Conservation (phyloP, 2,113 vertebrate genomes). For the Sterrhoptilus dennistouni region DNA sequence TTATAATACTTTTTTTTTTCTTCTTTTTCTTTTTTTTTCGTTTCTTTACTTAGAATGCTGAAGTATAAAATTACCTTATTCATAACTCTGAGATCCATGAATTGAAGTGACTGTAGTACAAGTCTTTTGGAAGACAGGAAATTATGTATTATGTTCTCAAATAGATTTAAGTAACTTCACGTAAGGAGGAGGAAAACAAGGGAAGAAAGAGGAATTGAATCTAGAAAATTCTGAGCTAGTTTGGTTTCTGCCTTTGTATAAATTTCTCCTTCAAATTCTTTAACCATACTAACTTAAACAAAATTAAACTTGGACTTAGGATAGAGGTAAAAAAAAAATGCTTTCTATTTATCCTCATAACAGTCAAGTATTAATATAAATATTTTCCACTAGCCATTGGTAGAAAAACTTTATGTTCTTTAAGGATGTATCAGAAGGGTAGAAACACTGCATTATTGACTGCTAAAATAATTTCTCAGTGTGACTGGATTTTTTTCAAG, state of each 20-base stretch:
- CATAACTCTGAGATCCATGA: not conserved
- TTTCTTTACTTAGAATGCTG: not conserved
- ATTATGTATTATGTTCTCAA: not conserved
- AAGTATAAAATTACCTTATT: not conserved
- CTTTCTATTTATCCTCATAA: not conserved
- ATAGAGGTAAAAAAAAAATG: not conserved
- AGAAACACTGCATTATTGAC: not conserved
- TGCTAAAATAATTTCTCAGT: not conserved
- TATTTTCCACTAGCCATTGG: not conserved
- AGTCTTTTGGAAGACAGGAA: not conserved
- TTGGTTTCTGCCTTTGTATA: not conserved
- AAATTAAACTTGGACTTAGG: not conserved
- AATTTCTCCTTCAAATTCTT: not conserved
- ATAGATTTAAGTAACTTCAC: not conserved
- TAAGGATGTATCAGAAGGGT: not conserved
- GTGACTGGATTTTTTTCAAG: not conserved
- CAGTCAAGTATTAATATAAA: not conserved
- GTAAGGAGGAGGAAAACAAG: not conserved
- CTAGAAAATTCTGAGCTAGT: not conserved
- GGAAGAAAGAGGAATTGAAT: not conserved
- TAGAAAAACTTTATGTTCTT: not conserved
- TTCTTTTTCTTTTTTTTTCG: not conserved
- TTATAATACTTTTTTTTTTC: not conserved
- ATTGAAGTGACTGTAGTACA: not conserved
- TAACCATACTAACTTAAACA: not conserved